Conservation (phyloP, 2,888 invertebrate genomes). For the Drosophila picticornis region DNA sequence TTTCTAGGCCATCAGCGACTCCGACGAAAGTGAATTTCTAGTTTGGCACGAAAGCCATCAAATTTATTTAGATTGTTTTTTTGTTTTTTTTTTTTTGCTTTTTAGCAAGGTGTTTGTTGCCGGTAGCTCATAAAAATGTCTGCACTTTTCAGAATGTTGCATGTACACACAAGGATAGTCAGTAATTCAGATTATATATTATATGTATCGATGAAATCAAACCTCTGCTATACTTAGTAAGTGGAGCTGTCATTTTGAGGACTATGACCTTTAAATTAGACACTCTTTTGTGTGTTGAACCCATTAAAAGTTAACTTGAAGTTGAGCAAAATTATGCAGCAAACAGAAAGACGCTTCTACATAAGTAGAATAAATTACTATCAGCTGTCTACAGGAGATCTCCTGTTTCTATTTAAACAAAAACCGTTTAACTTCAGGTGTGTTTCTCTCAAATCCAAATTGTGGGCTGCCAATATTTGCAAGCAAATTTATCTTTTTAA, state of each 20-base stretch:
- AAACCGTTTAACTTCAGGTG: not conserved
- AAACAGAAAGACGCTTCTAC: no score
- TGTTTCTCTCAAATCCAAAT: not conserved
- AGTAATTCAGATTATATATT: conserved; percentile 1
- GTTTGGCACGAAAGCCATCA: conserved; percentile 59
- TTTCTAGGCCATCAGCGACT: conserved; percentile 60
- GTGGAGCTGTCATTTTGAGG: not conserved
- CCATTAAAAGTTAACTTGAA: not conserved
- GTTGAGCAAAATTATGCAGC: not conserved
- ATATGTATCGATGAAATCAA: not conserved
- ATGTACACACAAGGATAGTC: conserved; percentile 2
- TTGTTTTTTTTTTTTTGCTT: conserved; percentile 29
- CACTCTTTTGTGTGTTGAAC: not conserved
- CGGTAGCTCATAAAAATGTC: conserved; percentile 37
- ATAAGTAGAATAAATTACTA: not conserved
- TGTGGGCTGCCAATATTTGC: not conserved
- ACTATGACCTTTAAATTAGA: not conserved
- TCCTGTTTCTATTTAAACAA: not conserved
- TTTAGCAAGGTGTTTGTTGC: conserved; percentile 31
- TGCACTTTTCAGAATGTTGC: conserved; percentile 26
- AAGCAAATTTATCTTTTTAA: not conserved
- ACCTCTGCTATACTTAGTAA: not conserved
- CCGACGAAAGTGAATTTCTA: conserved; percentile 70
- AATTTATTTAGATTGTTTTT: conserved; percentile 42
- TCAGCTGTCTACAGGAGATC: not conserved